Conservation (phyloP, 2,797 vertebrate genomes). For the Sylvilagus floridanus region DNA sequence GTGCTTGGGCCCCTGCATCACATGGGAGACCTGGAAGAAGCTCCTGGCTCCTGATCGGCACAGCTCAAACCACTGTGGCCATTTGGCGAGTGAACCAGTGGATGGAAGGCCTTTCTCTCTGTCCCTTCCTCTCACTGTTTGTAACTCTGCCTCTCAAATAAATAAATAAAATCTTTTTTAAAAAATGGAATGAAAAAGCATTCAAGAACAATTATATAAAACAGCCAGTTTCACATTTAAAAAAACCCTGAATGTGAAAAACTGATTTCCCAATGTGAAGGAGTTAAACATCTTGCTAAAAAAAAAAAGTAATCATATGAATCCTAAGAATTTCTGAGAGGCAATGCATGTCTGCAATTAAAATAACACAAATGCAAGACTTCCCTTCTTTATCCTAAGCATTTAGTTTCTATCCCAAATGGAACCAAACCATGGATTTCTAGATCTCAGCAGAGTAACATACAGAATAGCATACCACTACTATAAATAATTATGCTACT, state of each 20-base stretch:
- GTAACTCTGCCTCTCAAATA: no score
- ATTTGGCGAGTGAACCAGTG: no score
- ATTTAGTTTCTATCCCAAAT: slow-evolving; percentile 37
- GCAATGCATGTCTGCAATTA: not conserved
- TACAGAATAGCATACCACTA: not conserved
- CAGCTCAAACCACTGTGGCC: no score
- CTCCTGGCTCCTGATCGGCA: no score
- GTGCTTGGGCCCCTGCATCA: no score
- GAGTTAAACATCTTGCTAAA: slow-evolving; percentile 56
- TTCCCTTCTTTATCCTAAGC: not conserved
- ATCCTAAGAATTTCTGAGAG: slow-evolving; percentile 10
- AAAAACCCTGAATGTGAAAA: not conserved
- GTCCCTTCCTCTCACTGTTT: no score
- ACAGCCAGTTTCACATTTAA: not conserved
- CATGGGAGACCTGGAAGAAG: no score
- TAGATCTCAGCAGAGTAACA: slow-evolving; percentile 40
- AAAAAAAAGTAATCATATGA: slow-evolving; percentile 47
- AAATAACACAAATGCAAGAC: slow-evolving; percentile 51
- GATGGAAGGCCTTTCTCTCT: no score
- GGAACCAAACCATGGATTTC: slow-evolving; percentile 41
- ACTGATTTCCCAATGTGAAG: slow-evolving; percentile 52
- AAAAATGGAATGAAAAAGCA: slow-evolving; percentile 1
- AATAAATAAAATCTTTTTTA: no score
- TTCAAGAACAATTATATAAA: not conserved
- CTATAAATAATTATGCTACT: not conserved